These are phyloP conservation scores for Lamproptera curius DNA, from an alignment of 2,888 invertebrate species.

Conservation along the genomic window DNA sequence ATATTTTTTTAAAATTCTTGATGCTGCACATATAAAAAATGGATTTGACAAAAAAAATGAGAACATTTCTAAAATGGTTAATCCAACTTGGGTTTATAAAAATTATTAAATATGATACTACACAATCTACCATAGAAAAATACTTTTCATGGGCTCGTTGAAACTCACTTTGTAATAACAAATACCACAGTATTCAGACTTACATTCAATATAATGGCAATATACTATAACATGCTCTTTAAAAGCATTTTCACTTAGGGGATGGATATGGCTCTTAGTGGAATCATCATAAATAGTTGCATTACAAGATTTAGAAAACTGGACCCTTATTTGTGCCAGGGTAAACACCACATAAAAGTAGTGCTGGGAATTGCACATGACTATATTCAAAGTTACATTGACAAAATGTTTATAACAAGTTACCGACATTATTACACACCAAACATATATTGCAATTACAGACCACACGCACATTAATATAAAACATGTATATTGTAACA, in stretches of 20 bases:
- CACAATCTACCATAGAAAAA: conserved; percentile 20
- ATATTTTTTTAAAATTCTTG: too few relatives aligned
- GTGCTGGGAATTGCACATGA: conserved; percentile 11
- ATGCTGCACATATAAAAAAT: too few relatives aligned
- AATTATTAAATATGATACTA: conserved; percentile 11
- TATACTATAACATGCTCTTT: conserved; percentile 5
- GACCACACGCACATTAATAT: conserved; percentile 4
- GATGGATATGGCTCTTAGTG: conserved; percentile 4
- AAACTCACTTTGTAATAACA: conserved; percentile 14
- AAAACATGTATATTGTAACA: conserved; percentile 13
- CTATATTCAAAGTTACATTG: conserved; percentile 1
- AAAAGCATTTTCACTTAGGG: background rate
- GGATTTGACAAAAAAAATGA: too few relatives aligned
- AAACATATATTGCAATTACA: conserved; percentile 8
- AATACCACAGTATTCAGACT: conserved; percentile 22
- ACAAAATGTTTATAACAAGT: conserved; percentile 1
- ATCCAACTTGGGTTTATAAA: too few relatives aligned
- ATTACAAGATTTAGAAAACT: conserved; percentile 12
- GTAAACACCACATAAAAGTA: conserved; percentile 10
- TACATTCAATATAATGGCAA: conserved; percentile 17
- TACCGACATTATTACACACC: conserved; percentile 5
- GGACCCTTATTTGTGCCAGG: conserved; percentile 13
- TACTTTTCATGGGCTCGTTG: conserved; percentile 14
- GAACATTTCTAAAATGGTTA: too few relatives aligned
- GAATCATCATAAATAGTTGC: background rate